Base-by-base conservation (phyloP, 2,113 vertebrate genomes). In the Sciurus niger region DNA sequence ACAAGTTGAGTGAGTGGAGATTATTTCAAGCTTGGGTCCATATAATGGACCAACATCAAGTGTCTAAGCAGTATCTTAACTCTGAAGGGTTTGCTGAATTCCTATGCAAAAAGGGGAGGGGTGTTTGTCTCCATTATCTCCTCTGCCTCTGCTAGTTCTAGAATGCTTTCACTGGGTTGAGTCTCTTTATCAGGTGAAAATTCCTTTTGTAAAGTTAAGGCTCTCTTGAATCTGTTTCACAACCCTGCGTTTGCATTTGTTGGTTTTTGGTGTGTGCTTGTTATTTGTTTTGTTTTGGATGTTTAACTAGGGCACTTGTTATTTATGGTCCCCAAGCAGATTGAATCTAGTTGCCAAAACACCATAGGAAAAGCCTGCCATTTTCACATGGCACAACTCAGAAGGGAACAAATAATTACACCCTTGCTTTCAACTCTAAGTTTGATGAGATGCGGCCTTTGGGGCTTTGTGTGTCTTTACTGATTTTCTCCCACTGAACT, bases 401-500 rank as follows among this genome's bases (percentile, higher is more conserved):
- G 86, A 76, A 94, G 30, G 79, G 68, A 89, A 90, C 93, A 83
- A 79, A 77, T 84, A 87, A 95, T 94, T 76, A 96, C 25, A 79
- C 79, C 89, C 87, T 80, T 76, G 55, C 83, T 93, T 94, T 91
- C 70, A 37, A 8, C 40, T 97, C 90, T 84, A 65, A 92, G 89
- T 90, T 90, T 96, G 51, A 82, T 77, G 63, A 68, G 72, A 92
- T 84, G 78, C 86, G 72, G 58, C 79, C 86, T 80, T 93, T 65
- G 72, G 78, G 65, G 46, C 25, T 89, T 96, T 73, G 24, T 77
- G n/a, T 95, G 37, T 95, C 80, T 93, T 84, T 78, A 86, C 63
- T 95, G 96, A 92, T 92, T 94, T 89, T 92, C 78, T 76, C 68
- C 40, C 43, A 67, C 77, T 43, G 76, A 96, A 95, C 65, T 84